phyloP scores from a whole-genome alignment of 2,797 vertebrate species.

The Crotalus adamanteus region DNA sequence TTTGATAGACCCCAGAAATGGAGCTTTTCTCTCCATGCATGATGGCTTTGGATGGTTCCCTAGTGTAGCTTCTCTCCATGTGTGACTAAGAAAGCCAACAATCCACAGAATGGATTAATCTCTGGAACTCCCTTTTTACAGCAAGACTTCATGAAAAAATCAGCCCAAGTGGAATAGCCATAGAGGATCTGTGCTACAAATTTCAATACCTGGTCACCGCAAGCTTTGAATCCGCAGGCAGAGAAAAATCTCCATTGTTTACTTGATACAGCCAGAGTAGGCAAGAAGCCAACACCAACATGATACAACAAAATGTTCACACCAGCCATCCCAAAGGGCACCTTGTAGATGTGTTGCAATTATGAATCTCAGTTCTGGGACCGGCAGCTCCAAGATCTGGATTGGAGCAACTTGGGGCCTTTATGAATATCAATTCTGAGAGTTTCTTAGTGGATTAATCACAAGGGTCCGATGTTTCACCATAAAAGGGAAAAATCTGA shows the following conservation, averaged over 20 bases:
- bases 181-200: not conserved
- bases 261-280: not conserved
- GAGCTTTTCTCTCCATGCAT: not conserved
- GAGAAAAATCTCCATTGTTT: not conserved
- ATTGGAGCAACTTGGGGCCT: not conserved
- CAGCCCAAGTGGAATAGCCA: not conserved
- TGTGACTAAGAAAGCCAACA: not conserved
- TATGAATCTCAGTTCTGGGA: not conserved
- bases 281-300: not conserved
- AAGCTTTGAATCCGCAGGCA: too few species aligned
- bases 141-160: not conserved
- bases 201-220: not conserved
- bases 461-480: not conserved
- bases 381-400: not conserved
- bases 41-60: not conserved
- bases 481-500: not conserved
- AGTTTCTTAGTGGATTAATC: not conserved
- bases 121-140: not conserved
- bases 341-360: not conserved
- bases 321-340: not conserved
- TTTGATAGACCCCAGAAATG: not conserved
- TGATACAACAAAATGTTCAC: not conserved
- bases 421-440: not conserved
- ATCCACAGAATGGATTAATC: not conserved
- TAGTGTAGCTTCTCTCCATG: not conserved